Conservation (phyloP, 23 tunicate species). For the Ciona savignyi region DNA sequence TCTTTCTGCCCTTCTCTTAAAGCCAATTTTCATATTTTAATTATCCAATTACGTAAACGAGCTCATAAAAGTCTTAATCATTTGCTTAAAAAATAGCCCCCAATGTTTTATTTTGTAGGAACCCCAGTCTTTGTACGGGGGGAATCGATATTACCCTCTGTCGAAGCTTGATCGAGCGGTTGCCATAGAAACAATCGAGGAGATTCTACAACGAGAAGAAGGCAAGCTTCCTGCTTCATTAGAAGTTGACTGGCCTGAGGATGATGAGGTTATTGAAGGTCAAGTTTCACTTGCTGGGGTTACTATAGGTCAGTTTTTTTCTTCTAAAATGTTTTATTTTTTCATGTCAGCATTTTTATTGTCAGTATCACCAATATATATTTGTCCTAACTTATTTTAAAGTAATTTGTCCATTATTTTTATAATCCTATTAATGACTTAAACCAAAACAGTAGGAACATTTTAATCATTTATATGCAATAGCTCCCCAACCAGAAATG, state of each 20-base stretch:
- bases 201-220: constrained; percentile 54
- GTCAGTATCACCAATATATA: too few relatives aligned
- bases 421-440: too few relatives aligned
- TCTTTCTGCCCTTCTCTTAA: too few relatives aligned
- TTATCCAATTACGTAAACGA: not conserved
- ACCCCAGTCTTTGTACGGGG: constrained; percentile 65
- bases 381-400: too few relatives aligned
- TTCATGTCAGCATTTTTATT: not conserved
- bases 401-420: too few relatives aligned
- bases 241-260: constrained; percentile 79
- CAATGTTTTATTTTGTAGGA: constrained; percentile 33
- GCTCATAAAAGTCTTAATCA: not conserved
- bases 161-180: constrained; percentile 61
- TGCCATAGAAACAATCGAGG: constrained; percentile 21
- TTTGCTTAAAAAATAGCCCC: not conserved
- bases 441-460: too few relatives aligned
- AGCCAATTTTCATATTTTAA: too few relatives aligned
- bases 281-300: constrained; percentile 45
- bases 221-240: constrained; percentile 55
- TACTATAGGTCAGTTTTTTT: constrained; percentile 45
- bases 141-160: constrained; percentile 46
- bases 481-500: too few relatives aligned
- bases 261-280: constrained; percentile 59
- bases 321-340: constrained; percentile 1
- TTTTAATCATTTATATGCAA: too few relatives aligned